Conservation (phyloP, 2,888 invertebrate genomes). For the Lasioglossum morio region DNA sequence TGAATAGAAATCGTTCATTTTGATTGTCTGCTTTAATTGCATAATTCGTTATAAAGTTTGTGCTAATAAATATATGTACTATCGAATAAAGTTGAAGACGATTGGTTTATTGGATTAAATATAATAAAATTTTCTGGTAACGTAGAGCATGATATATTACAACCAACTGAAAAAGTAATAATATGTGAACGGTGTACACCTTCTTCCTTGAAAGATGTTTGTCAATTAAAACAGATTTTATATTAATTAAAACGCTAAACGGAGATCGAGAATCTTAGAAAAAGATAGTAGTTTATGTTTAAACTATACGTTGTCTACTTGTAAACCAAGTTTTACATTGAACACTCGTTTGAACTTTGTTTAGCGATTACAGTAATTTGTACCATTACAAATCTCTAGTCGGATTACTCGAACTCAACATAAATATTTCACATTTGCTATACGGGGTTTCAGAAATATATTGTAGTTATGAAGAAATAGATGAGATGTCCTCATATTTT, state of each 20-base stretch:
- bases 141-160: constrained; percentile 1
- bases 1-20: constrained; percentile 1
- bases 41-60: constrained; percentile 23
- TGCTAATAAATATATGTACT: constrained; percentile 17
- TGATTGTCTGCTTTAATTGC: constrained; percentile 38
- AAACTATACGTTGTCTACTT: constrained; percentile 45
- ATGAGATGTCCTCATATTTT: constrained; percentile 8
- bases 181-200: neutral
- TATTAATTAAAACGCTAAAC: constrained; percentile 41
- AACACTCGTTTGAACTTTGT: constrained; percentile 68
- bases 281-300: constrained; percentile 30
- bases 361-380: constrained; percentile 67
- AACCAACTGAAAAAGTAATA: neutral
- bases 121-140: constrained; percentile 20
- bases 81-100: constrained; percentile 10
- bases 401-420: constrained; percentile 44
- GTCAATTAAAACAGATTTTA: constrained; percentile 25
- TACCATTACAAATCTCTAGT: constrained; percentile 64
- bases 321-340: constrained; percentile 56
- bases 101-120: constrained; percentile 4
- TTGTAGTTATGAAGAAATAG: constrained; percentile 35
- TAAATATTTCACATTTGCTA: constrained; percentile 38
- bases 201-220: constrained; percentile 30
- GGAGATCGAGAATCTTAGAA: constrained; percentile 20
- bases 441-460: constrained; percentile 40